Evolutionary conservation across 1,140 invertebrate genomes (phyloP), one percentile per base, ranked within the genome.

Genomic region (Drosophila erecta): DNA sequence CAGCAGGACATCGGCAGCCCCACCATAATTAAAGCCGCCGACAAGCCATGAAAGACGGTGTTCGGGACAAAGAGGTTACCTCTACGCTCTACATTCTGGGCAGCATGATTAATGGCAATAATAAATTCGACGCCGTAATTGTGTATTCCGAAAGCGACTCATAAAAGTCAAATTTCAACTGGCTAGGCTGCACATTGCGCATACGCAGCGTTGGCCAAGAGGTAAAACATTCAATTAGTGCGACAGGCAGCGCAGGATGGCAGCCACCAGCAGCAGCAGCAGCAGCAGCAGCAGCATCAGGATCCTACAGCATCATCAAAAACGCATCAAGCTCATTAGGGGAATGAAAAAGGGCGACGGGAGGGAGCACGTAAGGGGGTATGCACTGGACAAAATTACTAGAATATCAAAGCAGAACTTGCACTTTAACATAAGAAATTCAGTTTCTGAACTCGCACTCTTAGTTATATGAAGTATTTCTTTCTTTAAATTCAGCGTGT

Each of bases 311-410:
- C 83, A 86, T 86, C 83, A 86, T 86, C 83, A 86, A 86, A 86
- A 86, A 86, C 83, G 83, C 83, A 86, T 86, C 83, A 86, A 81
- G 67, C 84, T 89, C 79, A 86, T 86, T 87, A 77, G 73, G 62
- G 47, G 37, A 37, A 60, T 50, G 69, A 30, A 70, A 60, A 49
- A 56, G 40, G 35, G 51, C 55, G 43, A 15, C 8, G 27, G 50
- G 12, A 7, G 6, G 10, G 12, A 20, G 24, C 14, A 7, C 35
- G 12, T 15, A 27, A 40, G 59, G 27, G 35, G 51, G 22, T 20
- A 2, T 60, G 22, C 53, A 61, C 59, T 41, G 3, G 0, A 2
- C 30, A 40, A 61, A 61, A 61, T 15, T 30, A 30, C 30, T 30
- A 30, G 30, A 30, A 30, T 30, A 30, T 30, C 30, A 10, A 30